Conservation (phyloP, 1,140 invertebrate genomes). For the Lysiphlebus fabarum region DNA sequence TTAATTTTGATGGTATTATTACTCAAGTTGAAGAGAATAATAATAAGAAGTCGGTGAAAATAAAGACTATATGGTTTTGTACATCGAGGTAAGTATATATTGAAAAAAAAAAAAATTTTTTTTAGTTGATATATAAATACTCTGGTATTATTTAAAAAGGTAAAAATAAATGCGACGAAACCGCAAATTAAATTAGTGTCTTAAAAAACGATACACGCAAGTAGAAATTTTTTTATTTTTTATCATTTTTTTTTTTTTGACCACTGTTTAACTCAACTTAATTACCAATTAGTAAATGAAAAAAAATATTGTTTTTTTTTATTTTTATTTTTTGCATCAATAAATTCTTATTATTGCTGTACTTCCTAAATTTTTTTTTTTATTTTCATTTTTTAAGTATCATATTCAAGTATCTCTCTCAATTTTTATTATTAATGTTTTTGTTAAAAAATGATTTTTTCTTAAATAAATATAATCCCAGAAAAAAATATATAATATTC, state of each 20-base stretch:
- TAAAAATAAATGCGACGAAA: constrained; percentile 44
- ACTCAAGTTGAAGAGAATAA: not conserved
- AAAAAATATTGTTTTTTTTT: constrained; percentile 17
- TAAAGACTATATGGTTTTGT: not conserved
- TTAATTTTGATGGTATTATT: not conserved
- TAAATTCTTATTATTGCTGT: no score
- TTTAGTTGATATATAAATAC: not conserved
- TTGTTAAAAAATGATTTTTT: no score
- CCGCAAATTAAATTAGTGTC: constrained; percentile 52
- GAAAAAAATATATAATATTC: no score
- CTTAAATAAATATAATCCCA: no score
- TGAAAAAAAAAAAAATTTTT: not conserved
- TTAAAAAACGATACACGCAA: constrained; percentile 35
- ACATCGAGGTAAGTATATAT: not conserved
- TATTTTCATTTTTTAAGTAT: no score
- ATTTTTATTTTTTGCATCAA: constrained; percentile 18
- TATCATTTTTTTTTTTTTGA: constrained; percentile 45
- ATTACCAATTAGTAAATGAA: constrained; percentile 53
- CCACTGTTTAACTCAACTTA: constrained; percentile 47
- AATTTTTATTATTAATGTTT: no score
- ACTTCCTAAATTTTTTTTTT: no score
- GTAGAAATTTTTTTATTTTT: constrained; percentile 24
- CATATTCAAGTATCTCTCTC: no score
- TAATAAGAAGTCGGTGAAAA: not conserved
- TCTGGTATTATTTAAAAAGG: not conserved